phyloP scores from a whole-genome alignment of 1,140 invertebrate species.

The Polyergus mexicanus region DNA sequence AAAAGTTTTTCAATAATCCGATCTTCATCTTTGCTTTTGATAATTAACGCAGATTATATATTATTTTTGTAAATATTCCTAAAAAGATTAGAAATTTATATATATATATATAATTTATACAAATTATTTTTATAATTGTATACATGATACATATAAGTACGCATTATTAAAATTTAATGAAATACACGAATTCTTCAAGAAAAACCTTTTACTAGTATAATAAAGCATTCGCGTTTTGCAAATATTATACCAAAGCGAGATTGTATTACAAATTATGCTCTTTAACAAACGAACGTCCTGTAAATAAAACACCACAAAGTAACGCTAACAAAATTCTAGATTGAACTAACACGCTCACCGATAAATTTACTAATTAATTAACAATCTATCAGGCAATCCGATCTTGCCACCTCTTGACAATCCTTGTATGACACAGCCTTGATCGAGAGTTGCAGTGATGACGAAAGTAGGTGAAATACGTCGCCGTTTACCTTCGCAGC shows the following conservation, averaged over 20 bases:
- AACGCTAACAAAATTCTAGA: background rate
- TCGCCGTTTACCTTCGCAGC: conserved; percentile 59
- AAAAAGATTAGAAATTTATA: conserved; percentile 34
- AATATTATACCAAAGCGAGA: background rate
- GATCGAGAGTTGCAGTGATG: background rate
- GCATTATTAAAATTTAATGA: background rate
- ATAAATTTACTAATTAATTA: background rate
- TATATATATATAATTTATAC: too few relatives aligned
- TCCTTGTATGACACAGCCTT: background rate
- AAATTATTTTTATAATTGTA: background rate
- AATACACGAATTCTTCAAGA: background rate
- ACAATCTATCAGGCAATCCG: background rate
- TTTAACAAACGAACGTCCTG: background rate
- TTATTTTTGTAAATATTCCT: conserved; percentile 18
- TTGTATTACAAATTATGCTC: background rate
- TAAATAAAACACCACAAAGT: background rate
- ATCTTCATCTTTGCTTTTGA: conserved; percentile 77
- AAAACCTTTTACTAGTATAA: too few relatives aligned
- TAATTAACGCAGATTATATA: background rate
- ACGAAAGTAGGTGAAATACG: conserved; percentile 34
- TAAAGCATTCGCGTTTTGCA: background rate
- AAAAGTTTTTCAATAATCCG: conserved; percentile 82
- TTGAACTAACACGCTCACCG: background rate
- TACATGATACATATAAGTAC: background rate
- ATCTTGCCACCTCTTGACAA: background rate